These are phyloP conservation scores for Bombylius major DNA, from an alignment of 2,888 invertebrate genomes.

Conservation along the genomic window DNA sequence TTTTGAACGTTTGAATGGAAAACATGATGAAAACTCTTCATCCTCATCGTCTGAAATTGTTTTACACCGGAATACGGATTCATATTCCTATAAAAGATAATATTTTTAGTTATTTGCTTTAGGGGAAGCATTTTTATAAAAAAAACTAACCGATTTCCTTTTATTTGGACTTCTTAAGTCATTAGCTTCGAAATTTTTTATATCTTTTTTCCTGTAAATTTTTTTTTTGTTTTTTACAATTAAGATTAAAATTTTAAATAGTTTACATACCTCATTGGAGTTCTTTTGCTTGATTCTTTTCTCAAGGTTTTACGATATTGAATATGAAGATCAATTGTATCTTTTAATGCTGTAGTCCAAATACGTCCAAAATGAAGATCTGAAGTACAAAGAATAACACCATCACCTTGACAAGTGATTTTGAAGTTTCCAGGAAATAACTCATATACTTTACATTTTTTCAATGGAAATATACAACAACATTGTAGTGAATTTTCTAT, in stretches of 20 bases:
- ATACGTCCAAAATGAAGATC: slow-evolving; percentile 40
- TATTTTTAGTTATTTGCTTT: no score
- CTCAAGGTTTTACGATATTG: slow-evolving; percentile 47
- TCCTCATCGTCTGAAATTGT: slow-evolving; percentile 30
- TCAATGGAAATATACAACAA: slow-evolving; percentile 54
- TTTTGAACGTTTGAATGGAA: slow-evolving; percentile 6
- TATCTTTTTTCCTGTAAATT: slow-evolving; percentile 39
- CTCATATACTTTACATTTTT: slow-evolving; percentile 52
- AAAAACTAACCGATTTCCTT: no score
- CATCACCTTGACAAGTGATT: slow-evolving; percentile 46
- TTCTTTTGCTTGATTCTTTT: slow-evolving; percentile 50
- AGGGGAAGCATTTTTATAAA: no score
- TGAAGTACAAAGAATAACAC: slow-evolving; percentile 43
- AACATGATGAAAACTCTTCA: slow-evolving; percentile 18
- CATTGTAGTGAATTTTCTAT: slow-evolving; percentile 49
- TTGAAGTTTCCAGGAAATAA: slow-evolving; percentile 46
- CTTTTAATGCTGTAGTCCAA: slow-evolving; percentile 45
- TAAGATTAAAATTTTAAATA: not conserved
- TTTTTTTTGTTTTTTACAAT: not conserved
- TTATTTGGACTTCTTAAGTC: slow-evolving; percentile 41
- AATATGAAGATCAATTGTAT: slow-evolving; percentile 43
- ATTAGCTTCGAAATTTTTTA: slow-evolving; percentile 41
- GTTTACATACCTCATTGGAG: slow-evolving; percentile 37
- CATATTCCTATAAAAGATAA: slow-evolving; percentile 28
- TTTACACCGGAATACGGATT: slow-evolving; percentile 30